Evolutionary conservation across 2,888 invertebrate species (phyloP).

Genomic region (Elmis aenea): DNA sequence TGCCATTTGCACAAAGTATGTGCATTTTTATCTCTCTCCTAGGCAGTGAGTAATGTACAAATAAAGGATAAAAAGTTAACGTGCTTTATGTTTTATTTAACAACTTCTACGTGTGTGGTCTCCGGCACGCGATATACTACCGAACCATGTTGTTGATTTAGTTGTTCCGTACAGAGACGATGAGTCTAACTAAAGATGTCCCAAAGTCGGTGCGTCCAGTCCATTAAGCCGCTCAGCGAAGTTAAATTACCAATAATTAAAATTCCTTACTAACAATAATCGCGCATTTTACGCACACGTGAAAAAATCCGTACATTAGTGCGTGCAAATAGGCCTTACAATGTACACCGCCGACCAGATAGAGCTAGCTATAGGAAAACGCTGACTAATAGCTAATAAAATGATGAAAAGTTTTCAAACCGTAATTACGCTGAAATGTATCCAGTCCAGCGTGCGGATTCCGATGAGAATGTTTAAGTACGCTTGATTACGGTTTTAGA

Average conservation of each 20-base stretch:
- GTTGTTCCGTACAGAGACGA: slow-evolving; percentile 23
- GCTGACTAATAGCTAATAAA: slow-evolving; percentile 12
- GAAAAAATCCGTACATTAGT: too few species aligned
- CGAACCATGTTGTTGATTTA: slow-evolving; percentile 30
- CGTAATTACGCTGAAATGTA: slow-evolving; percentile 7
- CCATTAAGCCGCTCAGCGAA: slow-evolving; percentile 12
- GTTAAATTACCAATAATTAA: too few species aligned
- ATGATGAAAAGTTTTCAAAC: slow-evolving; percentile 7
- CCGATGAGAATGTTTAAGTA: slow-evolving; percentile 3
- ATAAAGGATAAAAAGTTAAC: slow-evolving; percentile 43
- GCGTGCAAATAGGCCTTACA: too few species aligned
- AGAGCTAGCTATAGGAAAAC: too few species aligned
- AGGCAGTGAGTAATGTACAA: slow-evolving; percentile 32
- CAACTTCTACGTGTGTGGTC: slow-evolving; percentile 47
- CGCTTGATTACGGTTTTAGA: slow-evolving; percentile 9
- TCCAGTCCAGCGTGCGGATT: slow-evolving; percentile 7
- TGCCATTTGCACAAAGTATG: slow-evolving; percentile 19
- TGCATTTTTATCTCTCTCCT: slow-evolving; percentile 25
- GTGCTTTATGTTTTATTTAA: slow-evolving; percentile 49
- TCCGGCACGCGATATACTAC: slow-evolving; percentile 46
- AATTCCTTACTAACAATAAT: too few species aligned
- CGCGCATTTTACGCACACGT: too few species aligned
- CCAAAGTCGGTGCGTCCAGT: slow-evolving; percentile 16
- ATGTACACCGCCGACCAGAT: too few species aligned
- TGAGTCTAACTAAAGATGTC: slow-evolving; percentile 17